A percentile compares a stretch with the other conserved stretches of the same genome.
phyloP scores from a whole-genome alignment of 1,140 invertebrate genomes.

The Belonocnema kinseyi region DNA sequence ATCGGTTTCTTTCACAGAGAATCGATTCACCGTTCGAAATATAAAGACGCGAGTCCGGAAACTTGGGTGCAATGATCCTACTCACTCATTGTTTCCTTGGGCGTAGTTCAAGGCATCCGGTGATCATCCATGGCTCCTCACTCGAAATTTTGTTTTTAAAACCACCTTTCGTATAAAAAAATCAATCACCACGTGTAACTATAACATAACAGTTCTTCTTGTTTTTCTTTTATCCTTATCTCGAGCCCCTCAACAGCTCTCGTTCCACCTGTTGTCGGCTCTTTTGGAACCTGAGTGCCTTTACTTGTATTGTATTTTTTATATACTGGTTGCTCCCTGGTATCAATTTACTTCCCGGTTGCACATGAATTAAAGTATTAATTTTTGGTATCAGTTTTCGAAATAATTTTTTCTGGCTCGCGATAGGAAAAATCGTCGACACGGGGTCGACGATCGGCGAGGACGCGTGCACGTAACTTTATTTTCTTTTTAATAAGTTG shows the following conservation, averaged over 20 bases:
- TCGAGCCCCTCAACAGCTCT: background rate
- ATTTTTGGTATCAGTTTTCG: background rate
- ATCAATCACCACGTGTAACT: slow-evolving; percentile 6
- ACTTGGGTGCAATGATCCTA: slow-evolving; percentile 23
- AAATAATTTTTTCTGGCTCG: background rate
- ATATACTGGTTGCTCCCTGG: too few relatives aligned
- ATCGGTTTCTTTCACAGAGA: background rate
- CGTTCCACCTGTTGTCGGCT: slow-evolving; percentile 27
- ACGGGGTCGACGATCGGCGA: slow-evolving; percentile 1
- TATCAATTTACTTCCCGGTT: slow-evolving; percentile 8
- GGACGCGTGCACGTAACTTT: slow-evolving; percentile 49
- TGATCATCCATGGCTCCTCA: slow-evolving; percentile 26
- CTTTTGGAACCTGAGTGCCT: background rate
- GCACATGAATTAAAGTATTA: too few relatives aligned
- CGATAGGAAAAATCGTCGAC: background rate
- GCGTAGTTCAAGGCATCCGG: slow-evolving; percentile 27
- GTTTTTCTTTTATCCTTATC: background rate
- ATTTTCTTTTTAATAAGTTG: slow-evolving; percentile 32
- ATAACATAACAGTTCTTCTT: background rate
- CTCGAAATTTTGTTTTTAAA: slow-evolving; percentile 16
- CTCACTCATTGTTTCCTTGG: slow-evolving; percentile 28
- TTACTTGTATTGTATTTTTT: background rate
- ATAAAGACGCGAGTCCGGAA: slow-evolving; percentile 13
- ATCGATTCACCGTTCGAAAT: slow-evolving; percentile 26
- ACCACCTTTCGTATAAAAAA: slow-evolving; percentile 25